Conservation (phyloP, 2,888 invertebrate species). For the Glaucopsyche alexis region DNA sequence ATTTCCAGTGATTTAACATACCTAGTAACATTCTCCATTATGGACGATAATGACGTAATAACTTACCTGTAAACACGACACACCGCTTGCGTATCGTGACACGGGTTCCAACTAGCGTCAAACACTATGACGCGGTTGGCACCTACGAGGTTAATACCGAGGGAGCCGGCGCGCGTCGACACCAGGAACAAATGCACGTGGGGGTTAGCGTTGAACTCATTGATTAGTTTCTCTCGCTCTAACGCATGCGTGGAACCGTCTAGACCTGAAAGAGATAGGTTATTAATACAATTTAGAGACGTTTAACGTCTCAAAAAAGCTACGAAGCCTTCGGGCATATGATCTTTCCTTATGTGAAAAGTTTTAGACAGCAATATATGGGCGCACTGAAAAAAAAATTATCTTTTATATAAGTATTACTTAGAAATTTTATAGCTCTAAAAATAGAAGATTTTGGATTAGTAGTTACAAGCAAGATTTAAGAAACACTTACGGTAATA, state of each 20-base stretch:
- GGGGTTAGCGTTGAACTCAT: slow-evolving; percentile 95
- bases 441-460: no score
- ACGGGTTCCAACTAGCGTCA: slow-evolving; percentile 99
- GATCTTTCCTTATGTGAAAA: no score
- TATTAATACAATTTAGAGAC: background rate
- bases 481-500: slow-evolving; percentile 89
- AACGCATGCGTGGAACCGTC: slow-evolving; percentile 97
- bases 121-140: slow-evolving; percentile 98
- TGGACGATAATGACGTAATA: background rate
- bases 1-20: no score
- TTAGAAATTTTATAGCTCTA: no score
- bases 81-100: slow-evolving; percentile 98
- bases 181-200: slow-evolving; percentile 95
- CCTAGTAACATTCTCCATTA: background rate
- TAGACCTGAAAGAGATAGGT: slow-evolving; percentile 79
- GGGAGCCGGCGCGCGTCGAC: slow-evolving; percentile 96
- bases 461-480: no score
- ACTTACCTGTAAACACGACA: slow-evolving; percentile 91
- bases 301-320: no score
- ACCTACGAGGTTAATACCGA: slow-evolving; percentile 98
- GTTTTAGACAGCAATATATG: no score
- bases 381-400: no score
- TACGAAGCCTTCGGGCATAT: no score
- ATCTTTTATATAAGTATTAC: no score
- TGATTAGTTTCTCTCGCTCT: slow-evolving; percentile 97